Base-by-base conservation (phyloP, 1,140 invertebrate genomes). In the Halictus rubicundus region DNA sequence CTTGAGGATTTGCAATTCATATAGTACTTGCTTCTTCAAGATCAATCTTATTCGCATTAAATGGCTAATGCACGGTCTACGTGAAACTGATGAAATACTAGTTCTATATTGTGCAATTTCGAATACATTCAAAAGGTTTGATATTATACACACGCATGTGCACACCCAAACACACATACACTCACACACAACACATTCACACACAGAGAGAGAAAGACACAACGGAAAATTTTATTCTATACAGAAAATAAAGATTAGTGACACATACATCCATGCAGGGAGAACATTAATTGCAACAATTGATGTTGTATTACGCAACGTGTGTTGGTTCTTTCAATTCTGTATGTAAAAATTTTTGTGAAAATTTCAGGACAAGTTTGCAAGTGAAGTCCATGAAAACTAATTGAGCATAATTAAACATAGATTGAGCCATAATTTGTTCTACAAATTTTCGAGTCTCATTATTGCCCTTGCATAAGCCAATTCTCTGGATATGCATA, bases 351-450 rank as follows among this genome's bases (percentile, higher is more conserved):
- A 4, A n/a, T 37, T 39, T 23, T 37, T 39, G 54, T 52, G 6
- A 37, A 21, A 25, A 27, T 16, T 49, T 19, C 14, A 27, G 8
- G 9, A 32, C 2, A 0, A 6, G 6, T 68, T 6, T 39, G 1
- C 5, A 23, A 57, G 21, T 66, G 19, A 32, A 68, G 9, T 32
- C 19, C 32, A 49, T 19, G 10, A 46, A 23, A 1, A 25, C 32
- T 23, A 60, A 4, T 76, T 4, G 8, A 46, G 46, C 54, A 72
- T 9, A 2, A 46, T 23, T 12, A 27, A 59, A 63, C 68, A 64
- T 74, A 70, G 8, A 75, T 79, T 69, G 72, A 85, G 32, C 25
- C 49, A 85, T 25, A n/a, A 71, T 65, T 72, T 75, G 52, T 32
- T 49, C 16, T 49, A 52, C 7, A 21, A 21, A 23, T 42, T 7